Conservation (phyloP, 1,140 invertebrate genomes). For the Periplaneta americana region DNA sequence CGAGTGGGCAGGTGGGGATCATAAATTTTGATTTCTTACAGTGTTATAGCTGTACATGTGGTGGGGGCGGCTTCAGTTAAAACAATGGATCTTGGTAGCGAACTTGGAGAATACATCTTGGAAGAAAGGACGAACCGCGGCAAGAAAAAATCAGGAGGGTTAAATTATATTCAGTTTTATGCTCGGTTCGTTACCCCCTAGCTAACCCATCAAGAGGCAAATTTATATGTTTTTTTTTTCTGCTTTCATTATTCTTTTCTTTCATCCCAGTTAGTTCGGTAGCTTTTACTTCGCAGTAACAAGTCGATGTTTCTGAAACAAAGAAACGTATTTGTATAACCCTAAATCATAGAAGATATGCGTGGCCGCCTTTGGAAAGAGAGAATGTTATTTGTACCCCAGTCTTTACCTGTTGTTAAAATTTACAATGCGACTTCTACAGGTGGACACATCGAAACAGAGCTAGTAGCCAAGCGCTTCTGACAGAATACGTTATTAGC, state of each 20-base stretch:
- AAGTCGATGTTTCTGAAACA: not conserved
- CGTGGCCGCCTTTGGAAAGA: not conserved
- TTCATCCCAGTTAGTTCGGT: not conserved
- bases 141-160: not conserved
- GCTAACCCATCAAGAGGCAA: not conserved
- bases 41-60: not conserved
- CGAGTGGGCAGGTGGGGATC: not conserved
- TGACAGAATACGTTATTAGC: not conserved
- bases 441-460: not conserved
- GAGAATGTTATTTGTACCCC: not conserved
- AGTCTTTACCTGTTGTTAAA: not conserved
- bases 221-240: not conserved
- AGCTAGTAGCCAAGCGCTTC: not conserved
- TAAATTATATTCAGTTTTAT: not conserved
- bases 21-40: not conserved
- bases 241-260: not conserved
- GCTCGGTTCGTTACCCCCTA: not conserved
- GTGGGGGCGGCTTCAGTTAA: not conserved
- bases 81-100: not conserved
- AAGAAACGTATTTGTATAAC: not conserved
- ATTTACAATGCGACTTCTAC: not conserved
- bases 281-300: not conserved
- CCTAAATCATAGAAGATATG: not conserved
- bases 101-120: not conserved
- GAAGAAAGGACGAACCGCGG: not conserved